These are phyloP conservation scores for Holacanthus passer DNA, from an alignment of 2,113 vertebrate genomes.

Conservation along the genomic window DNA sequence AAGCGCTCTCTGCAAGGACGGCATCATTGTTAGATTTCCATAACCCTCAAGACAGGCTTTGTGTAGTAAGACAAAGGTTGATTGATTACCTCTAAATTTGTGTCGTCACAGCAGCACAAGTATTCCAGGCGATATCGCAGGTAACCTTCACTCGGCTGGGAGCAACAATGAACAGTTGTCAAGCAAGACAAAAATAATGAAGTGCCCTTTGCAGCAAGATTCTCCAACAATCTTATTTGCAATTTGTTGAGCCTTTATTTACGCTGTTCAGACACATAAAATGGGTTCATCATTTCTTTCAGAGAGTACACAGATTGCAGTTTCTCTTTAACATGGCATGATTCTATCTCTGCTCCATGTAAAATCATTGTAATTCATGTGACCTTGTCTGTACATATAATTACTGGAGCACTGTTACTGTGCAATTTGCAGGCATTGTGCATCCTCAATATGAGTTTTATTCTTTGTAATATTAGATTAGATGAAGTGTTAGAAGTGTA, in stretches of 20 bases:
- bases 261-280: background rate
- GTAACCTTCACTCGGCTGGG: conserved; percentile 76
- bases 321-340: conserved; percentile 3
- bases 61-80: conserved; percentile 82
- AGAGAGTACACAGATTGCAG: background rate
- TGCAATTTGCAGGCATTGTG: background rate
- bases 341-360: conserved; percentile 26
- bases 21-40: conserved; percentile 78
- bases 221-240: conserved; percentile 56
- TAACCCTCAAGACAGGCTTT: conserved; percentile 81
- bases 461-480: background rate
- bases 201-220: conserved; percentile 65
- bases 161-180: conserved; percentile 79
- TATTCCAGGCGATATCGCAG: conserved; percentile 66
- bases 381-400: background rate
- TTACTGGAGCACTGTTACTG: background rate
- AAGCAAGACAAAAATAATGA: conserved; percentile 77
- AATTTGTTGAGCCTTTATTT: conserved; percentile 53
- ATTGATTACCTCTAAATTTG: conserved; percentile 84
- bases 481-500: background rate
- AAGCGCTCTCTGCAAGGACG: conserved; percentile 61
- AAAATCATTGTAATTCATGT: background rate
- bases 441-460: background rate
- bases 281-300: conserved; percentile 32
- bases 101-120: conserved; percentile 72